phyloP scores from a whole-genome alignment of 2,888 invertebrate genomes.

The Ectemnius lituratus region DNA sequence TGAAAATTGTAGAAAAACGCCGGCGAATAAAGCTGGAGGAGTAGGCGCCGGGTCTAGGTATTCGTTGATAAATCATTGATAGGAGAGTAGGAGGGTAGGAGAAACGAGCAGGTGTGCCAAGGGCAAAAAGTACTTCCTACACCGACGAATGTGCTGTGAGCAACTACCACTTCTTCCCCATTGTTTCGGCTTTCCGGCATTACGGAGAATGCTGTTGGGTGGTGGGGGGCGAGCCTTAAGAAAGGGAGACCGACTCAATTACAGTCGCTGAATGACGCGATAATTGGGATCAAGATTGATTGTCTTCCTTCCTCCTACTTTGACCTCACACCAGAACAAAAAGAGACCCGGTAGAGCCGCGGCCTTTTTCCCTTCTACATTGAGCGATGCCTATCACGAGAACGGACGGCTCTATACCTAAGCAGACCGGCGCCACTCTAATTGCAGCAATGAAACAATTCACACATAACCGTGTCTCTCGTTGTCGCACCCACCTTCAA shows the following conservation, averaged over 20 bases:
- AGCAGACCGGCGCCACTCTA: conserved; percentile 3
- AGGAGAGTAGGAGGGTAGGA: conserved; percentile 13
- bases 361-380: conserved; percentile 34
- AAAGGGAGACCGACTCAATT: conserved; percentile 67
- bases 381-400: conserved; percentile 1
- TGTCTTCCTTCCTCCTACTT: conserved; percentile 59
- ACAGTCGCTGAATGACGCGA: conserved; percentile 71
- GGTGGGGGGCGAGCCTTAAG: conserved; percentile 17
- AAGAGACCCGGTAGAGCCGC: conserved; percentile 41
- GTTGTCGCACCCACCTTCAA: no score
- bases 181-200: conserved; percentile 62
- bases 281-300: conserved; percentile 74
- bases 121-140: conserved; percentile 40
- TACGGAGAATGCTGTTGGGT: conserved; percentile 50
- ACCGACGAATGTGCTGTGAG: conserved; percentile 28
- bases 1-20: conserved; percentile 13
- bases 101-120: conserved; percentile 40
- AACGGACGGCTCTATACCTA: conserved; percentile 10
- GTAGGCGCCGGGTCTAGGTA: conserved; percentile 27
- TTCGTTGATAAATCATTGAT: conserved; percentile 52
- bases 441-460: conserved; percentile 12
- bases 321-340: conserved; percentile 46
- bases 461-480: not conserved
- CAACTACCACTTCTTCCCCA: conserved; percentile 31
- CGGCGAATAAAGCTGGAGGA: conserved; percentile 26